Conservation (phyloP, 1,140 invertebrate genomes). For the Philotrypesis tridentata region DNA sequence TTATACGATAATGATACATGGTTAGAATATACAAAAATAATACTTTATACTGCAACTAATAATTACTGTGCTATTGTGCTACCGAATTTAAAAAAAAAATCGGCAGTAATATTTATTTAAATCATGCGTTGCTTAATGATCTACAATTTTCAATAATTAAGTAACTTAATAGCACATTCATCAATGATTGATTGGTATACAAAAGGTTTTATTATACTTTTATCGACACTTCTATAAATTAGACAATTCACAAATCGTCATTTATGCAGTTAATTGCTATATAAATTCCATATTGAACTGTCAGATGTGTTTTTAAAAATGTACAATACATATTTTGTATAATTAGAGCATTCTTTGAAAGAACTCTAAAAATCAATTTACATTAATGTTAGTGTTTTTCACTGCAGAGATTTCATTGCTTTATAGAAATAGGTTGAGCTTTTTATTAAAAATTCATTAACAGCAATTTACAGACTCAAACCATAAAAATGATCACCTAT, state of each 20-base stretch:
- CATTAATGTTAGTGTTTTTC: conserved; percentile 16
- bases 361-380: conserved; percentile 34
- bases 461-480: conserved; percentile 43
- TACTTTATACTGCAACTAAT: conserved; percentile 35
- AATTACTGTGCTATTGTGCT: conserved; percentile 12
- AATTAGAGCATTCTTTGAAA: conserved; percentile 41
- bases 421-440: conserved; percentile 33
- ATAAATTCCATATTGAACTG: conserved; percentile 39
- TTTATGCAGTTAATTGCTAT: conserved; percentile 37
- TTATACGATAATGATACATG: conserved; percentile 41
- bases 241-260: conserved; percentile 37
- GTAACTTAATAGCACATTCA: conserved; percentile 37
- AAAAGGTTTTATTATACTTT: conserved; percentile 36
- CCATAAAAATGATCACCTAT: conserved; percentile 38
- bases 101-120: conserved; percentile 36
- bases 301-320: conserved; percentile 29
- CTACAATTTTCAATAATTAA: conserved; percentile 29
- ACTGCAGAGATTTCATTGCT: conserved; percentile 31
- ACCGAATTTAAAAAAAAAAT: neutral
- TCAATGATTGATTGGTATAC: conserved; percentile 20
- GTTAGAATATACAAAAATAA: conserved; percentile 42
- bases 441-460: conserved; percentile 41
- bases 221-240: conserved; percentile 30
- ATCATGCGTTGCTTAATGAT: conserved; percentile 20
- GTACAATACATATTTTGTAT: conserved; percentile 32